phyloP scores from a whole-genome alignment of 2,888 invertebrate genomes.

The Brachyptera risi region DNA sequence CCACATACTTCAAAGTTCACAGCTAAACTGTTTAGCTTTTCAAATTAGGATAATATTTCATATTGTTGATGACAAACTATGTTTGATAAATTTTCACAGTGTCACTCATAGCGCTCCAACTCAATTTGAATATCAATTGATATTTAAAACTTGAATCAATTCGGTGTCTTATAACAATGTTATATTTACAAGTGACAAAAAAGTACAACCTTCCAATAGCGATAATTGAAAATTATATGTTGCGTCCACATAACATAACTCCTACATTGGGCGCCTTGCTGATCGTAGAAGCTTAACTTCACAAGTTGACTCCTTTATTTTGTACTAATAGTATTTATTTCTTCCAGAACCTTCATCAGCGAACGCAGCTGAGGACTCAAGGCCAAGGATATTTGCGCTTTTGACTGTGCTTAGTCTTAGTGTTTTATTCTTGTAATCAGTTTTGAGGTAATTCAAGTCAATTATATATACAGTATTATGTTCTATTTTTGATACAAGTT shows the following conservation, averaged over 20 bases:
- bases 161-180: too few species aligned
- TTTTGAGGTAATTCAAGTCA: not conserved
- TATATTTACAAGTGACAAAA: too few species aligned
- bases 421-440: not conserved
- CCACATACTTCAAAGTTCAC: too few species aligned
- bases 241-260: too few species aligned
- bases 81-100: not conserved
- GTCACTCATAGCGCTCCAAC: not conserved
- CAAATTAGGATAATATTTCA: too few species aligned
- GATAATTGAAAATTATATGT: too few species aligned
- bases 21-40: not conserved
- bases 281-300: too few species aligned
- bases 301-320: not conserved
- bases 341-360: conserved; percentile 2
- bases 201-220: too few species aligned
- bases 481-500: not conserved
- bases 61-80: not conserved
- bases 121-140: too few species aligned
- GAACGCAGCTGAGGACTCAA: not conserved
- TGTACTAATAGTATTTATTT: not conserved
- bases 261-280: too few species aligned
- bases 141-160: too few species aligned
- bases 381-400: conserved; percentile 6
- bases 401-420: not conserved
- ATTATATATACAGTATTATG: too few species aligned